Evolutionary conservation across 2,888 invertebrate genomes (phyloP), one percentile per base, ranked within the genome.

Genomic region (Agonopterix heracliana): DNA sequence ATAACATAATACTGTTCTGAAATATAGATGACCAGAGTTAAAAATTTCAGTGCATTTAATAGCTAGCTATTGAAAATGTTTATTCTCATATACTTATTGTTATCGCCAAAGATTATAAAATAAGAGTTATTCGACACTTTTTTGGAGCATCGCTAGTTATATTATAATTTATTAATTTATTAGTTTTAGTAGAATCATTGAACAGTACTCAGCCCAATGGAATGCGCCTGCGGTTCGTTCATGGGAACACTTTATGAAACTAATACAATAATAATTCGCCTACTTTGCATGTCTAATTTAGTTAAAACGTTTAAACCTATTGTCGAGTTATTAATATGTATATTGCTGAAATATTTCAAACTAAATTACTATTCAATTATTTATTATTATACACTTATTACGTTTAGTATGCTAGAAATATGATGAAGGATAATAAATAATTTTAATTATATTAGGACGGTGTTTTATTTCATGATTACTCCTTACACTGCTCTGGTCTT

Each of bases 381-480:
- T 87, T 87, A 85, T 84, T 83, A 85, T 88, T 88, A 89, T 88
- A 89, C 89, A 89, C 85, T 89, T 88, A 89, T 89, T 89, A 89
- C 82, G 89, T 89, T 89, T 89, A 89, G 89, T 88, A 89, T 89
- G 89, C 89, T 89, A 89, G 89, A 86, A 82, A 85, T 89, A 89
- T 89, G 86, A 89, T 83, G 89, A 87, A 89, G 78, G 89, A 89
- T 89, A 89, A 89, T 89, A 89, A 89, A 89, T 89, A 89, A 89
- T 89, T 89, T 89, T 89, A 89, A 89, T 88, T 88, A 89, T 89
- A 89, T 86, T 86, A 87, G 69, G 74, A 67, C 55, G 54, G 78
- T 69, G 85, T 86, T 86, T 86, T 73, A 84, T 74, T 76, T 68
- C 5, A 13, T 14, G 7, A 14, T 36, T 36, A 2, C 38, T 17